Evolutionary conservation across 92 coral and sea anemone genomes (phyloP).

Genomic region (Umimayanthus chanpuru): DNA sequence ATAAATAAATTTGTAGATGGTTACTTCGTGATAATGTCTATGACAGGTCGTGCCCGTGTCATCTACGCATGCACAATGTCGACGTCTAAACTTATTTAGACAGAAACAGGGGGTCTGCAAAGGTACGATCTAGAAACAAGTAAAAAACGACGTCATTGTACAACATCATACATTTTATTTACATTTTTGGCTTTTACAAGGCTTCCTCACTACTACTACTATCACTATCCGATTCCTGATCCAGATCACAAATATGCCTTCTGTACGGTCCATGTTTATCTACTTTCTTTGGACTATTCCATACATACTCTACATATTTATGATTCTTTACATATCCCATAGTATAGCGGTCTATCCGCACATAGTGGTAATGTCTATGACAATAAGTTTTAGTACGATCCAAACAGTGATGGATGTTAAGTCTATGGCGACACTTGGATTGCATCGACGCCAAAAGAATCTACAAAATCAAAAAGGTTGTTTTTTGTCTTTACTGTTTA

Average conservation of each 20-base stretch:
- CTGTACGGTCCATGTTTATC: slow-evolving; percentile 4
- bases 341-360: neutral
- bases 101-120: slow-evolving; percentile 2
- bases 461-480: too few species aligned
- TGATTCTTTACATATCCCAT: neutral
- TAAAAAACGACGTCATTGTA: neutral
- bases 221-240: slow-evolving; percentile 2
- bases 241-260: neutral
- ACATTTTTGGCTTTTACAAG: neutral
- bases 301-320: slow-evolving; percentile 4
- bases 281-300: slow-evolving; percentile 3
- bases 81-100: neutral
- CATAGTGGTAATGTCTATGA: slow-evolving; percentile 1
- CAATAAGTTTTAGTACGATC: neutral
- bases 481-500: too few species aligned
- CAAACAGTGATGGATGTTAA: slow-evolving; percentile 1
- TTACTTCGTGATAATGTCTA: neutral
- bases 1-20: neutral
- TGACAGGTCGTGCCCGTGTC: neutral
- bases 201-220: neutral
- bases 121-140: neutral
- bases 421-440: neutral
- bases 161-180: neutral
- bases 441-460: too few species aligned
- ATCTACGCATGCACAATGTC: slow-evolving; percentile 4